A percentile compares a stretch with the other conserved stretches of the same genome.
phyloP scores from a whole-genome alignment of 2,797 vertebrate species.

The Capromys pilorides region DNA sequence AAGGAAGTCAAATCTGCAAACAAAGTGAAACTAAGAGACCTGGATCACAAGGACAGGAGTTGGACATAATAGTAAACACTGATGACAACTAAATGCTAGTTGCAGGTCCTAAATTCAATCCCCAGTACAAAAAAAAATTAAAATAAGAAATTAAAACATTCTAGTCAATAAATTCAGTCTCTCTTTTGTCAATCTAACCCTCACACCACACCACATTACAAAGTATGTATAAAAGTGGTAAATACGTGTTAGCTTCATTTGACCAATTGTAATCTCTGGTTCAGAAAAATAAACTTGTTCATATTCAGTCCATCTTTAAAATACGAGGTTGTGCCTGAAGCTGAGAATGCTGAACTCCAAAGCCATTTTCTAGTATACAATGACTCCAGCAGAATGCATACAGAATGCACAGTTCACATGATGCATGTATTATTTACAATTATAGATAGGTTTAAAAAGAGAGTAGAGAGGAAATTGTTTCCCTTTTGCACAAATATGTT shows the following conservation, averaged over 20 bases:
- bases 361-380: background rate
- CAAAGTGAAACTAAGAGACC: background rate
- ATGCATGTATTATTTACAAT: background rate
- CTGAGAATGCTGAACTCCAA: background rate
- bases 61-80: background rate
- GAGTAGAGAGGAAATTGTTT: background rate
- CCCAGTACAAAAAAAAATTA: too few relatives aligned
- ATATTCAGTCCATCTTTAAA: background rate
- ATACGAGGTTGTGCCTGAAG: background rate
- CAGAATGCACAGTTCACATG: background rate
- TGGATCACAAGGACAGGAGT: background rate
- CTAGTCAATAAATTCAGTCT: background rate
- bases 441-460: background rate
- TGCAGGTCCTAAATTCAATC: too few relatives aligned
- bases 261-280: background rate
- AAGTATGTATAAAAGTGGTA: background rate
- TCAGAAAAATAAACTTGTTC: background rate
- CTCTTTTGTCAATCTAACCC: background rate
- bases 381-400: background rate
- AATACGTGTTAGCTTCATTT: background rate
- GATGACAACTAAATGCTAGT: background rate
- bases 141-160: too few relatives aligned
- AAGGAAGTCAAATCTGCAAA: conserved; percentile 16
- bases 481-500: background rate
- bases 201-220: background rate